A percentile compares a stretch with the other conserved stretches of the same genome.
Evolutionary conservation across 2,797 vertebrate species (phyloP).

Genomic region (Myotis pilosus): DNA sequence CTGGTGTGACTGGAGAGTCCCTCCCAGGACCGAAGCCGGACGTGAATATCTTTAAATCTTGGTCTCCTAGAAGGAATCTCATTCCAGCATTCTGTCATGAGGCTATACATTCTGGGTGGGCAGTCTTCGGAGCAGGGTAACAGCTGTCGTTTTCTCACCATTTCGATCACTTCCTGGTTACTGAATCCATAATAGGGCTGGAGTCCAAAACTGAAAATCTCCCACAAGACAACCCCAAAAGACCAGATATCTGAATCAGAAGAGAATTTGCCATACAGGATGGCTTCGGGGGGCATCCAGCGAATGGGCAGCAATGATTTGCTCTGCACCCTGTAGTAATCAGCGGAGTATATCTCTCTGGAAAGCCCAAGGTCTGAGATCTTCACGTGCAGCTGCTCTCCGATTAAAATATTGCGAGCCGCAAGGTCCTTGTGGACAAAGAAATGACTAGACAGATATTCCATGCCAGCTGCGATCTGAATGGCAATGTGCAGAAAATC

Average conservation of each 20-base stretch:
- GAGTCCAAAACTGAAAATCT: slow-evolving; percentile 98
- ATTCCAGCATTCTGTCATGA: slow-evolving; percentile 99
- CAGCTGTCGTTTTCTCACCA: slow-evolving; percentile 96
- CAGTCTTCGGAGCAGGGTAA: slow-evolving; percentile 98
- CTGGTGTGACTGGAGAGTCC: slow-evolving; percentile 96
- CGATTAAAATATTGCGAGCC: slow-evolving; percentile 95
- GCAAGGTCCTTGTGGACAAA: slow-evolving; percentile 98
- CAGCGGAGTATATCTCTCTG: slow-evolving; percentile 94
- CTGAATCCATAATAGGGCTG: slow-evolving; percentile 98
- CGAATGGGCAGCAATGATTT: slow-evolving; percentile 95
- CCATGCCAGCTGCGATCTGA: slow-evolving; percentile 97
- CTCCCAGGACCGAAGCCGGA: slow-evolving; percentile 95
- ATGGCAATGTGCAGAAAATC: slow-evolving; percentile 96
- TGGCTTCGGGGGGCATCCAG: slow-evolving; percentile 98
- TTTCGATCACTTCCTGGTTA: slow-evolving; percentile 99
- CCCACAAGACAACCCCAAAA: slow-evolving; percentile 97
- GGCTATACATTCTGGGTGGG: slow-evolving; percentile 93
- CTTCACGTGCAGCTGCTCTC: slow-evolving; percentile 95
- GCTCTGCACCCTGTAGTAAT: slow-evolving; percentile 95
- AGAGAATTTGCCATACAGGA: slow-evolving; percentile 96
- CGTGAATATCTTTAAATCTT: slow-evolving; percentile 96
- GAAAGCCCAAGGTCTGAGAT: slow-evolving; percentile 98
- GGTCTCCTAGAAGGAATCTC: slow-evolving; percentile 93
- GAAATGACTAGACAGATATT: slow-evolving; percentile 94
- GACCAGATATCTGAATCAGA: slow-evolving; percentile 98